Base-by-base conservation (phyloP, 1,140 invertebrate species). In the Dendroctonus ponderosae region DNA sequence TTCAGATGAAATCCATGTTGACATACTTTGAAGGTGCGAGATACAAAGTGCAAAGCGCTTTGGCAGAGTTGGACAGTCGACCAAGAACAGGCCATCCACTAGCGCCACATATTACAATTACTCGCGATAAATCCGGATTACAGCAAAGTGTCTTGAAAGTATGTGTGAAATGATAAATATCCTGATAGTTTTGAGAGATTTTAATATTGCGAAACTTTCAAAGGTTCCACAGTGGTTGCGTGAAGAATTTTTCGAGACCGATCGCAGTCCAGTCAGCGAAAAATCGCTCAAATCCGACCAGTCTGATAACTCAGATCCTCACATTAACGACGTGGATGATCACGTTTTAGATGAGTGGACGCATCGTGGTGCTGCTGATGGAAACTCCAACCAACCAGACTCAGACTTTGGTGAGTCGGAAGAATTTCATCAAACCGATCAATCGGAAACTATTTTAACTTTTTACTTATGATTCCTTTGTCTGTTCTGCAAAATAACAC, bases 11-110 rank as follows among this genome's bases (percentile, higher is more conserved):
- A 73, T 92, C 92, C 4, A 96, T 94, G 90, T 80, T 97, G 54
- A 89, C 93, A 6, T 97, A 95, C 76, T 80, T 97, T 64, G 94
- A 97, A 81, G 94, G 93, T 0, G 87, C 93, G 6, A 86, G 91
- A 69, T 91, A 90, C 73, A 97, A 97, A 80, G 85, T 97, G 15
- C 88, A 92, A 41, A 87, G 87, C 44, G 88, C 88, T 40, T 78
- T 97, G 14, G 86, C 89, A 50, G 91, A 93, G 75, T 75, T 96
- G 39, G 92, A 95, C 75, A 89, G 87, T 59, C 83, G 88, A 67
- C 85, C 87, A 40, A 83, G 87, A 67, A 83, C 81, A n/a, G 86
- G 86, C 58, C 92, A 94, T 82, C 91, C 92, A 0, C 81, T 96
- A 54, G 86, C 89, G 1, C 85, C 91, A 54, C 92, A 96, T 76